A percentile compares a stretch with the other conserved stretches of the same genome.
Evolutionary conservation across 2,113 vertebrate genomes (phyloP).

Genomic region (Alectura lathami): DNA sequence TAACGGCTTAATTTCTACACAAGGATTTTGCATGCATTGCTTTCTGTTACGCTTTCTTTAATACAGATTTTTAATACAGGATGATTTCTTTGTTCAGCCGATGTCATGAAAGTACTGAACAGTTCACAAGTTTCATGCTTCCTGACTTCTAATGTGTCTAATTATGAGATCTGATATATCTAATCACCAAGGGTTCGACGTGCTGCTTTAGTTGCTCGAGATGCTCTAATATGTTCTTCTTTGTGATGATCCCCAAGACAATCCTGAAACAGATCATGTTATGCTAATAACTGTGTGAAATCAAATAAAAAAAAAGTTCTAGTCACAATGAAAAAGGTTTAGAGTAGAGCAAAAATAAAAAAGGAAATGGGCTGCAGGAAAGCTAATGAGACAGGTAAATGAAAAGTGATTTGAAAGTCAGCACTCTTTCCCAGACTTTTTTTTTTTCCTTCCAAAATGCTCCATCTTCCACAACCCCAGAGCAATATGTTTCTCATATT

Average conservation of each 20-base stretch:
- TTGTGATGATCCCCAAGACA: slow-evolving; percentile 99
- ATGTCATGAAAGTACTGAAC: slow-evolving; percentile 68
- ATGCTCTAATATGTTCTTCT: slow-evolving; percentile 99
- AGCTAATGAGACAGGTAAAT: slow-evolving; percentile 67
- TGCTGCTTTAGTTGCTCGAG: slow-evolving; percentile 98
- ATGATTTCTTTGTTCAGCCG: slow-evolving; percentile 54
- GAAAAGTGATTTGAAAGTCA: slow-evolving; percentile 52
- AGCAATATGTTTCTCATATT: neutral
- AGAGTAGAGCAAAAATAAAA: slow-evolving; percentile 41
- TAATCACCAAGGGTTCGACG: slow-evolving; percentile 97
- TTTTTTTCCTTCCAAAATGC: neutral
- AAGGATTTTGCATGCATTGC: slow-evolving; percentile 13
- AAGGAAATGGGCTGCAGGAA: slow-evolving; percentile 47
- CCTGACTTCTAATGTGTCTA: slow-evolving; percentile 83
- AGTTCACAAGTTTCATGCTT: slow-evolving; percentile 93
- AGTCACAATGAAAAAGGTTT: slow-evolving; percentile 70
- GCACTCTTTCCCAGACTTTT: neutral
- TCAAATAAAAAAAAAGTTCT: slow-evolving; percentile 72
- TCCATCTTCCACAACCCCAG: neutral
- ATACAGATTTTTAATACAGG: slow-evolving; percentile 47
- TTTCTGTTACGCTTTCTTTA: slow-evolving; percentile 19
- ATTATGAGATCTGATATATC: slow-evolving; percentile 88
- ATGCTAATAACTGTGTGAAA: slow-evolving; percentile 89
- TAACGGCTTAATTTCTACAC: slow-evolving; percentile 45
- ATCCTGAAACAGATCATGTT: slow-evolving; percentile 99